Percentiles rank a stretch among this genome's conserved stretches.
Conservation (phyloP, 2,797 vertebrate genomes). For the Enteromius anoplus region DNA sequence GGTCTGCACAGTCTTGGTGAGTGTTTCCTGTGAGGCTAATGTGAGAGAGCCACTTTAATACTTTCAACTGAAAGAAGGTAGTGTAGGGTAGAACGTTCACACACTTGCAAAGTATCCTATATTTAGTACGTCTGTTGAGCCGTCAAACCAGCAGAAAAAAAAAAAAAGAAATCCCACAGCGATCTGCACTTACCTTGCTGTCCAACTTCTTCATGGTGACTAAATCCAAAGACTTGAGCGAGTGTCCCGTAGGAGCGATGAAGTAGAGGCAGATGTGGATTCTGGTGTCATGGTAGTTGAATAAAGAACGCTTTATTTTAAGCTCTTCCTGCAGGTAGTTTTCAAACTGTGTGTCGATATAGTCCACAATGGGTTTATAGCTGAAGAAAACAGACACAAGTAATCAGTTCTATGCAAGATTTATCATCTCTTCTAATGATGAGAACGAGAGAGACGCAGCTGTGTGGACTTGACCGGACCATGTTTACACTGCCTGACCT, state of each 20-base stretch:
- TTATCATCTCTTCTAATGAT: not conserved
- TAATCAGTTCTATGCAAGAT: not conserved
- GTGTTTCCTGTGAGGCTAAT: too few relatives aligned
- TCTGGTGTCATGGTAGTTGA: slow-evolving; percentile 95
- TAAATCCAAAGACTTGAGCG: slow-evolving; percentile 95
- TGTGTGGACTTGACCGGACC: slow-evolving; percentile 28
- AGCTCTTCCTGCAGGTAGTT: slow-evolving; percentile 97
- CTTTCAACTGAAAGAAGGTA: too few relatives aligned
- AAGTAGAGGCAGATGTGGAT: slow-evolving; percentile 98
- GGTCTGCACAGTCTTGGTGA: too few relatives aligned
- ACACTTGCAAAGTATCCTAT: too few relatives aligned
- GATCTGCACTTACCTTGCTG: slow-evolving; percentile 84
- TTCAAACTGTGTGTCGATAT: slow-evolving; percentile 99
- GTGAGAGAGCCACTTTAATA: too few relatives aligned
- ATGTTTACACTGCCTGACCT: slow-evolving; percentile 64
- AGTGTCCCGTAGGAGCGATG: slow-evolving; percentile 96
- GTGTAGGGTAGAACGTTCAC: too few relatives aligned
- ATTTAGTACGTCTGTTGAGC: too few relatives aligned
- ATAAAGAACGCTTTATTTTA: slow-evolving; percentile 96
- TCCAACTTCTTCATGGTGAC: slow-evolving; percentile 99
- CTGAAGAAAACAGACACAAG: slow-evolving; percentile 73
- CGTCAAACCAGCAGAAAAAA: too few relatives aligned
- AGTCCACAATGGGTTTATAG: slow-evolving; percentile 99
- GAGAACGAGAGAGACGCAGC: not conserved
- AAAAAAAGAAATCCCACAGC: not conserved